A percentile compares a stretch with the other conserved stretches of the same genome.
phyloP scores from a whole-genome alignment of 1,140 invertebrate species.

The Atopsyche davidsoni region DNA sequence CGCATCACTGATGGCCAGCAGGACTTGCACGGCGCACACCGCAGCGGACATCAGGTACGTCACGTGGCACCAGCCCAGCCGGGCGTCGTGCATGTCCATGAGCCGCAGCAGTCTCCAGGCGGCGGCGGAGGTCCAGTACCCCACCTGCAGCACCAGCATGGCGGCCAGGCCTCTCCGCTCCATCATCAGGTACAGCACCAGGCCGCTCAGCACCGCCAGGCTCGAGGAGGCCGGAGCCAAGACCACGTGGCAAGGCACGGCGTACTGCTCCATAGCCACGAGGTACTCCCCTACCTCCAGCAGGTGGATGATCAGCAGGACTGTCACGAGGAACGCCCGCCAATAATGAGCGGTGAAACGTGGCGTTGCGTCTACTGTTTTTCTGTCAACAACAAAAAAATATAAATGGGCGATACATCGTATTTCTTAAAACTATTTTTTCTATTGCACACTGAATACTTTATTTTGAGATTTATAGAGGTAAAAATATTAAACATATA shows the following conservation, averaged over 20 bases:
- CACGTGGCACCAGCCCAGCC: slow-evolving; percentile 13
- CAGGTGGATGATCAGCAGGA: slow-evolving; percentile 18
- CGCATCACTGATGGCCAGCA: slow-evolving; percentile 13
- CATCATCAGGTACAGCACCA: slow-evolving; percentile 12
- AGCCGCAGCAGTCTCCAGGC: slow-evolving; percentile 17
- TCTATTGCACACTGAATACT: too few relatives aligned
- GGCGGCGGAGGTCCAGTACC: slow-evolving; percentile 6
- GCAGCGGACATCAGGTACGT: slow-evolving; percentile 9
- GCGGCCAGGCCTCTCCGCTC: slow-evolving; percentile 4
- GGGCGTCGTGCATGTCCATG: neutral
- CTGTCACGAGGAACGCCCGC: slow-evolving; percentile 7
- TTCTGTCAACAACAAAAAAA: neutral
- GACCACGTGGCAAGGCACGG: slow-evolving; percentile 3
- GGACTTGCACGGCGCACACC: neutral
- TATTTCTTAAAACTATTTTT: too few relatives aligned
- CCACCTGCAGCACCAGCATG: slow-evolving; percentile 10
- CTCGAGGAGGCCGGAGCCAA: slow-evolving; percentile 9
- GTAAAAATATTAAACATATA: too few relatives aligned
- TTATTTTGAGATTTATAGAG: too few relatives aligned
- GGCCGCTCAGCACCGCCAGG: slow-evolving; percentile 8
- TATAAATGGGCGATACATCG: too few relatives aligned
- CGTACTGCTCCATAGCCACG: slow-evolving; percentile 10
- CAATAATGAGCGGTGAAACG: slow-evolving; percentile 16
- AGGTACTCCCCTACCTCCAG: slow-evolving; percentile 21
- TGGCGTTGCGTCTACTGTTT: neutral